Conservation (phyloP, 2,888 invertebrate genomes). For the Philopedon plagiatum region DNA sequence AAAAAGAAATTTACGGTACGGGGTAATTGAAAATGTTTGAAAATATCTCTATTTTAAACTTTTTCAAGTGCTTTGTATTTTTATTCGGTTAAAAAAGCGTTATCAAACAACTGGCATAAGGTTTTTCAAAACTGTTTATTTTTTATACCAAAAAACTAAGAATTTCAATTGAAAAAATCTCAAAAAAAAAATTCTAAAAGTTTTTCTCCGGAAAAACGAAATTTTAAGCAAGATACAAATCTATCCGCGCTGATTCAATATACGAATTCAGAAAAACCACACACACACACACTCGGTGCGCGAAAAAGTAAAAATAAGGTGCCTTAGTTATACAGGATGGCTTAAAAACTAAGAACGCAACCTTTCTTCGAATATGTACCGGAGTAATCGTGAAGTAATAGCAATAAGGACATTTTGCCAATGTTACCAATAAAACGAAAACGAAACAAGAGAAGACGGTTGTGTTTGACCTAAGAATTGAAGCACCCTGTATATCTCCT, state of each 20-base stretch:
- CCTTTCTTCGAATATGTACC: neutral
- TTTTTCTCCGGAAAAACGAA: conserved; percentile 1
- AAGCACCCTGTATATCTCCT: conserved; percentile 43
- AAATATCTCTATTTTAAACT: neutral
- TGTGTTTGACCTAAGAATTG: neutral
- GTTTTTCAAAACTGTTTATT: neutral
- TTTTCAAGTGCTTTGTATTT: neutral
- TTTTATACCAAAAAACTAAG: conserved; percentile 3
- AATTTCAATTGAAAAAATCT: conserved; percentile 6
- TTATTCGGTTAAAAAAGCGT: neutral
- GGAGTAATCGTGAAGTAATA: neutral
- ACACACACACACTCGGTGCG: conserved; percentile 9
- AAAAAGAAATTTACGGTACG: neutral
- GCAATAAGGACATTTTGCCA: conserved; percentile 22
- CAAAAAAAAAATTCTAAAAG: conserved; percentile 8
- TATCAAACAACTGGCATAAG: neutral
- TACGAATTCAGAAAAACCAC: neutral
- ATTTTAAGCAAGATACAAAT: neutral
- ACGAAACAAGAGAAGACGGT: neutral
- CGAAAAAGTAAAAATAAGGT: conserved; percentile 26
- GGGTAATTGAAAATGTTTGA: neutral
- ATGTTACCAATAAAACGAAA: neutral
- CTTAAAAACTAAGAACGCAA: conserved; percentile 8
- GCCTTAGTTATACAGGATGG: conserved; percentile 50
- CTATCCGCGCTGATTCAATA: neutral